Conservation (phyloP, 2,113 vertebrate genomes). For the Rhabdomys dilectus region DNA sequence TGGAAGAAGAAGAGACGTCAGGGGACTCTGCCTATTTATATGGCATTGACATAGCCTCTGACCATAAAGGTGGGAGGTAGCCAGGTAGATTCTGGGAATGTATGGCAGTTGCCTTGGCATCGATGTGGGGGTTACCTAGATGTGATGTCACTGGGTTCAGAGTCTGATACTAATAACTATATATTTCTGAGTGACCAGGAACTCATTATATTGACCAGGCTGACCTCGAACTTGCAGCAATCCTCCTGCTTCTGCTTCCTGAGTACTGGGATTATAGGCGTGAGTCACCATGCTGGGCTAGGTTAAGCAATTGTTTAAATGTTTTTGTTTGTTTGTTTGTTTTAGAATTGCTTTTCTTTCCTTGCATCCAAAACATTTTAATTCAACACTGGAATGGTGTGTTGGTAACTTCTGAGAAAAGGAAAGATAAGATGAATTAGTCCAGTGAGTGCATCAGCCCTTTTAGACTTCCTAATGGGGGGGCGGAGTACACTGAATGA, state of each 20-base stretch:
- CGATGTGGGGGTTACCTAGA: no score
- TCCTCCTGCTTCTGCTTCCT: background rate
- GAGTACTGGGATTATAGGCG: background rate
- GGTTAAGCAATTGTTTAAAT: slow-evolving; percentile 60
- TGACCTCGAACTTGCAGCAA: background rate
- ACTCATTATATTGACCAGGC: background rate
- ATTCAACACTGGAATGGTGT: background rate
- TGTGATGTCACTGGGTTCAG: no score
- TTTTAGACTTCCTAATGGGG: background rate
- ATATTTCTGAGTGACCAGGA: background rate
- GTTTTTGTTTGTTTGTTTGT: no score
- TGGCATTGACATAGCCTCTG: no score
- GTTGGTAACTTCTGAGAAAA: slow-evolving; percentile 35
- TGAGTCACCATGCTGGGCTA: background rate
- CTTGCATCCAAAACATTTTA: slow-evolving; percentile 25
- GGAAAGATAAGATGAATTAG: background rate
- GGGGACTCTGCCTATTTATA: no score
- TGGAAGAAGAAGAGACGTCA: no score
- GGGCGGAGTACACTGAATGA: background rate
- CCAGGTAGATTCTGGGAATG: no score
- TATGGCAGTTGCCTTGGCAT: no score
- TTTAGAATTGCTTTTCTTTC: slow-evolving; percentile 17
- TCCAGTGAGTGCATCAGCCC: background rate
- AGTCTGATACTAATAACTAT: background rate
- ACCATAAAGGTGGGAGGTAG: no score